phyloP scores from a whole-genome alignment of 2,888 invertebrate species.

The Chrysina gloriosa region DNA sequence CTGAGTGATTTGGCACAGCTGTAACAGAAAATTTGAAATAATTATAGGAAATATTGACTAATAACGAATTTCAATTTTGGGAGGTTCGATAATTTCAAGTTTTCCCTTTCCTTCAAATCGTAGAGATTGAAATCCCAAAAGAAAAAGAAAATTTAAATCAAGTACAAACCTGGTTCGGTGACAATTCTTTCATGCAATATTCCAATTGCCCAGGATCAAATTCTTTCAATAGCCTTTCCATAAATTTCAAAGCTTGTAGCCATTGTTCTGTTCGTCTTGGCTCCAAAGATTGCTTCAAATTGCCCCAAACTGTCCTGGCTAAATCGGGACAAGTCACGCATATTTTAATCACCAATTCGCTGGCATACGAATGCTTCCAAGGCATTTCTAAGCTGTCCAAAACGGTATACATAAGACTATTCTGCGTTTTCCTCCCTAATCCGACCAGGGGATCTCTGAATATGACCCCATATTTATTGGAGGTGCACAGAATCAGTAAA shows the following conservation, averaged over 20 bases:
- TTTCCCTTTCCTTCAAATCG: too few relatives aligned
- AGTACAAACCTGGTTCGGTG: conserved; percentile 66
- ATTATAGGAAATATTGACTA: too few relatives aligned
- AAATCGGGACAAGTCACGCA: conserved; percentile 79
- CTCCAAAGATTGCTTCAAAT: conserved; percentile 72
- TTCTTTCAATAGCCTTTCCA: conserved; percentile 64
- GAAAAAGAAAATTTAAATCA: background rate
- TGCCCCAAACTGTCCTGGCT: conserved; percentile 71
- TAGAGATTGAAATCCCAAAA: background rate
- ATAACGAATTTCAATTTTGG: too few relatives aligned
- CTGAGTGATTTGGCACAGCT: conserved; percentile 58
- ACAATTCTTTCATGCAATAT: conserved; percentile 65
- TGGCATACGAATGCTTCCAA: conserved; percentile 75
- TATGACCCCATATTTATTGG: conserved; percentile 80
- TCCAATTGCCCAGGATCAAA: conserved; percentile 68
- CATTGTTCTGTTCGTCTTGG: conserved; percentile 70
- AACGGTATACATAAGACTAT: conserved; percentile 72
- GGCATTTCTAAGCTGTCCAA: conserved; percentile 75
- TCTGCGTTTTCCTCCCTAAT: conserved; percentile 68
- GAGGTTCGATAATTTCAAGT: too few relatives aligned
- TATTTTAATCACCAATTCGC: conserved; percentile 73
- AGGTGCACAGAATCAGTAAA: conserved; percentile 79
- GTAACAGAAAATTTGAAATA: conserved; percentile 10
- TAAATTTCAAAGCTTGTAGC: conserved; percentile 67
- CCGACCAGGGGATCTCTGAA: conserved; percentile 78